phyloP scores from a whole-genome alignment of 2,113 vertebrate genomes.

The Phaetusa simplex region DNA sequence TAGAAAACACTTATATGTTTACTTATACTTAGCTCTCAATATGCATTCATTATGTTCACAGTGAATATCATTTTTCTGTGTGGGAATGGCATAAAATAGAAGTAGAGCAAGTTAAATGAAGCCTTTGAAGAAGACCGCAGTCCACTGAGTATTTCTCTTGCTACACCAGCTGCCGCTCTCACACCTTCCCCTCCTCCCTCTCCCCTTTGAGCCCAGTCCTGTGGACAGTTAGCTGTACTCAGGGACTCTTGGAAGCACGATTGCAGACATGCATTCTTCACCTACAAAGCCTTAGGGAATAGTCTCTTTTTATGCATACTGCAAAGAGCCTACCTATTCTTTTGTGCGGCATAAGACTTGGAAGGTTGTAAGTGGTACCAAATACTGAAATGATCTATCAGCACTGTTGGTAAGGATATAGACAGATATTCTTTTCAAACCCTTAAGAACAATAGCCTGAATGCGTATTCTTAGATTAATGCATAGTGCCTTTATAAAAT shows the following conservation, averaged over 20 bases:
- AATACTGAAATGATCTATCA: neutral
- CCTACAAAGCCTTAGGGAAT: neutral
- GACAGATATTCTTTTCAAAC: neutral
- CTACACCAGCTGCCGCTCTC: neutral
- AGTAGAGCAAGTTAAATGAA: neutral
- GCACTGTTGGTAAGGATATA: neutral
- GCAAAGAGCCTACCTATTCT: neutral
- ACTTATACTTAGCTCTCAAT: slow-evolving; percentile 10
- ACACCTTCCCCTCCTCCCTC: neutral
- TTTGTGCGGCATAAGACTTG: neutral
- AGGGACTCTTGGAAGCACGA: accelerated
- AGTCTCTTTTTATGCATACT: neutral
- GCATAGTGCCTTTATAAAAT: neutral
- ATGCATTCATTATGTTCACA: slow-evolving; percentile 9
- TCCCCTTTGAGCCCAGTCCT: neutral
- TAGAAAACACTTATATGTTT: neutral
- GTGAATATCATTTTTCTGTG: slow-evolving; percentile 4
- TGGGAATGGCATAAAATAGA: slow-evolving; percentile 6
- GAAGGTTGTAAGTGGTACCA: neutral
- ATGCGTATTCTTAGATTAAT: neutral
- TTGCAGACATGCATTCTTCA: accelerated
- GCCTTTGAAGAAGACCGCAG: neutral
- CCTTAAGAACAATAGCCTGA: neutral
- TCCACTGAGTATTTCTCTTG: neutral
- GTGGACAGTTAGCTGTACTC: neutral